Conservation (phyloP, 2,113 vertebrate genomes). For the Sebastes schlegelii region DNA sequence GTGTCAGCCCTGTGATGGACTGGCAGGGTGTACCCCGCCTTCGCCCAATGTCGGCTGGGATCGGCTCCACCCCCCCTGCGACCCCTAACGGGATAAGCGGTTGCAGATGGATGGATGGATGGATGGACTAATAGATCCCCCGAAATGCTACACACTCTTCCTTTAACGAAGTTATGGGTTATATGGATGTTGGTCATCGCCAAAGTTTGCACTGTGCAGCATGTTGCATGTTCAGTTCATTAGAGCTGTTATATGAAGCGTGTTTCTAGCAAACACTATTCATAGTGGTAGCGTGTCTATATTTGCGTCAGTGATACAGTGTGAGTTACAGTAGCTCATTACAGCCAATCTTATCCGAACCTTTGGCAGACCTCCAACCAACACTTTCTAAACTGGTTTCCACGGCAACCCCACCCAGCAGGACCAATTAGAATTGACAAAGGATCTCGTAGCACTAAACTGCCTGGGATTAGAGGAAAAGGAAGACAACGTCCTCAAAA, state of each 20-base stretch:
- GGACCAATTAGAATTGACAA: constrained; percentile 69
- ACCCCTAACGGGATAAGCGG: no score
- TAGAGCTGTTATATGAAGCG: background rate
- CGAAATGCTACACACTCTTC: no score
- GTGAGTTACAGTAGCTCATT: constrained; percentile 43
- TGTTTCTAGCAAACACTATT: background rate
- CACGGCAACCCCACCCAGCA: constrained; percentile 67
- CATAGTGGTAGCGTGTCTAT: background rate
- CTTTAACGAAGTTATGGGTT: background rate
- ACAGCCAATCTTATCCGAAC: constrained; percentile 51
- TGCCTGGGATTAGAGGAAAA: constrained; percentile 57
- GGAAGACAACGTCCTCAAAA: constrained; percentile 37
- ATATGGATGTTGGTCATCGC: background rate
- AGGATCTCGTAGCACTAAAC: constrained; percentile 35
- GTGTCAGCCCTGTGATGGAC: no score
- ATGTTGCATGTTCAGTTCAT: background rate
- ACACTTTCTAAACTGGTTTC: constrained; percentile 73
- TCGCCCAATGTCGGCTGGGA: no score
- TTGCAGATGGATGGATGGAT: no score
- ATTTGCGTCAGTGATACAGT: constrained; percentile 12
- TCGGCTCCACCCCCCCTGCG: no score
- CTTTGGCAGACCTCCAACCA: constrained; percentile 62
- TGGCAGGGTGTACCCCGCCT: no score
- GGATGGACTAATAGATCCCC: no score
- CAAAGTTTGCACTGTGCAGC: background rate